Evolutionary conservation across 2,797 vertebrate species (phyloP).

Genomic region (Ceyx erithaca): DNA sequence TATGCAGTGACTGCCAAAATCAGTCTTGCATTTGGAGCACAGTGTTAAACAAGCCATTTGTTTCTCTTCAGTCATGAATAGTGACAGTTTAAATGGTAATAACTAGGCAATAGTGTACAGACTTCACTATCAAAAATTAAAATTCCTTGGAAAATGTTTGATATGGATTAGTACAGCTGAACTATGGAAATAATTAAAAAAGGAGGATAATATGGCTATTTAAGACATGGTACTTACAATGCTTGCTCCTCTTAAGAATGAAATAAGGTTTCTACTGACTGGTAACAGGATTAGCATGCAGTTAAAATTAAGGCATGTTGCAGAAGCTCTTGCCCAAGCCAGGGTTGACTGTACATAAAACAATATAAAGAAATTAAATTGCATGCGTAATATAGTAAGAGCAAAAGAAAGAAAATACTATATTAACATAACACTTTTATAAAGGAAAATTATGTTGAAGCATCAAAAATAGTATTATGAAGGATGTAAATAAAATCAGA

Average conservation of each 20-base stretch:
- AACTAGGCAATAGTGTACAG: constrained; percentile 33
- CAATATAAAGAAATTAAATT: constrained; percentile 54
- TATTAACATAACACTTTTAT: background rate
- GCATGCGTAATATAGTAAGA: background rate
- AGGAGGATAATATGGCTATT: constrained; percentile 21
- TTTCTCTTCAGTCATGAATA: constrained; percentile 47
- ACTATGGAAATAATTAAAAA: constrained; percentile 10
- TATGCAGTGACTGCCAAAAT: constrained; percentile 30
- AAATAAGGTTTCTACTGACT: constrained; percentile 82
- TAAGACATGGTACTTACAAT: constrained; percentile 75
- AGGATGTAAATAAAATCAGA: constrained; percentile 6
- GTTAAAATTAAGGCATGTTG: constrained; percentile 84
- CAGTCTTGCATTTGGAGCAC: constrained; percentile 24
- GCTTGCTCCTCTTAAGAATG: constrained; percentile 80
- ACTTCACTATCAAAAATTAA: constrained; percentile 44
- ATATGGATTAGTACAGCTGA: constrained; percentile 21
- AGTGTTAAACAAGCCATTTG: constrained; percentile 54
- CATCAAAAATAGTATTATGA: background rate
- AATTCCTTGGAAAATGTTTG: constrained; percentile 49
- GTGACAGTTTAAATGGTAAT: constrained; percentile 59
- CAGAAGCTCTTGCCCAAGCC: constrained; percentile 85
- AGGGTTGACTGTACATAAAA: constrained; percentile 76
- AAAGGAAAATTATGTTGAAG: background rate
- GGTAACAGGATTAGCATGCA: constrained; percentile 85
- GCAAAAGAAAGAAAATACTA: background rate